Conservation (phyloP, 2,888 invertebrate species). For the Ennomos fuscantarius region DNA sequence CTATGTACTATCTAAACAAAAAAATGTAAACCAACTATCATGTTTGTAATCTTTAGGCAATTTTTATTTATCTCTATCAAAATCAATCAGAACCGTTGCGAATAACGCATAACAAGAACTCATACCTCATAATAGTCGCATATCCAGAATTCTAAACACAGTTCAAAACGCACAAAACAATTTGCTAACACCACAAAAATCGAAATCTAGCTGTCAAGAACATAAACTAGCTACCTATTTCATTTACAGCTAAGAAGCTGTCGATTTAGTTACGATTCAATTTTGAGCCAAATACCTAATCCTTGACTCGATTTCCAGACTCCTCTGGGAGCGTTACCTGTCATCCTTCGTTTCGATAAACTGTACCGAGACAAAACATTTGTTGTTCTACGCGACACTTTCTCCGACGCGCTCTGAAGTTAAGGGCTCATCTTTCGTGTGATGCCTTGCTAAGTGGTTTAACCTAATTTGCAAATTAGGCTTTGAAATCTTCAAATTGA, state of each 20-base stretch:
- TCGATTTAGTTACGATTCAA: slow-evolving; percentile 39
- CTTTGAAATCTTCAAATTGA: no score
- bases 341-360: slow-evolving; percentile 39
- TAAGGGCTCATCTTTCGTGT: slow-evolving; percentile 13
- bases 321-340: slow-evolving; percentile 34
- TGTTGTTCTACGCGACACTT: slow-evolving; percentile 27
- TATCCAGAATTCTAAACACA: not conserved
- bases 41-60: no score
- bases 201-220: slow-evolving; percentile 17
- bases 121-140: not conserved
- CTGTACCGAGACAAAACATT: slow-evolving; percentile 36
- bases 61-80: no score
- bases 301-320: slow-evolving; percentile 30
- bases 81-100: no score
- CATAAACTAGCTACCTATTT: slow-evolving; percentile 27
- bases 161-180: slow-evolving; percentile 15
- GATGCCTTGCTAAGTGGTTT: slow-evolving; percentile 21
- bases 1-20: no score
- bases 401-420: not conserved
- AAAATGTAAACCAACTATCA: no score
- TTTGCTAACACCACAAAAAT: slow-evolving; percentile 21
- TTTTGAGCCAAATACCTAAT: slow-evolving; percentile 23
- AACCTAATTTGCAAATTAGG: not conserved
- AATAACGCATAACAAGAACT: no score
- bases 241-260: slow-evolving; percentile 19